phyloP scores from a whole-genome alignment of 2,888 invertebrate species.

The Leptinotarsa haldemani region DNA sequence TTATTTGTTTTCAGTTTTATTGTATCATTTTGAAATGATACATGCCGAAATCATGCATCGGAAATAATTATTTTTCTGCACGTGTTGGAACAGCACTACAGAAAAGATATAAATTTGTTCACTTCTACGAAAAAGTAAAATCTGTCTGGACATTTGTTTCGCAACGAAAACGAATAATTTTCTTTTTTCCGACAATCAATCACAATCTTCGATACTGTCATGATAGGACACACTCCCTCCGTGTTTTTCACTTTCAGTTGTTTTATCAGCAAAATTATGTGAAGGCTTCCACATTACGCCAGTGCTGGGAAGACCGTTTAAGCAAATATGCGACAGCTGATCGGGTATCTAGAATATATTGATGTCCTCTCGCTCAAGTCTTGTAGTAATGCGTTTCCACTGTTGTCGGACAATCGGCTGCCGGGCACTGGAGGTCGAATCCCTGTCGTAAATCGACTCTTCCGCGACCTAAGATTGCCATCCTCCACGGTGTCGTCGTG shows the following conservation, averaged over 20 bases:
- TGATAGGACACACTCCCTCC: conserved; percentile 47
- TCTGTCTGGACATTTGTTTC: neutral
- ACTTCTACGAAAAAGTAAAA: neutral
- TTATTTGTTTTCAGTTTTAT: too few relatives aligned
- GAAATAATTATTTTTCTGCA: neutral
- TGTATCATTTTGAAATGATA: too few relatives aligned
- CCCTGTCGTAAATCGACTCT: conserved; percentile 49
- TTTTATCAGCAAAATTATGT: conserved; percentile 59
- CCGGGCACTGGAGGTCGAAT: conserved; percentile 55
- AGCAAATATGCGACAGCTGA: conserved; percentile 65
- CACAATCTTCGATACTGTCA: conserved; percentile 34
- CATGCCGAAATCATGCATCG: neutral
- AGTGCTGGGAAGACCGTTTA: conserved; percentile 61
- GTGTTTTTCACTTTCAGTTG: conserved; percentile 48
- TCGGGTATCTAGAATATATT: conserved; percentile 63
- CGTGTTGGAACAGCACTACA: neutral
- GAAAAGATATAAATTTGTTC: neutral
- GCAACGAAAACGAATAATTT: conserved; percentile 6
- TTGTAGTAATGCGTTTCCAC: conserved; percentile 62
- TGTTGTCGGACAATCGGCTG: conserved; percentile 63
- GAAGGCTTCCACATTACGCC: conserved; percentile 65
- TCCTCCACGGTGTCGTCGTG: conserved; percentile 53
- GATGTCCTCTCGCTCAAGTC: conserved; percentile 61
- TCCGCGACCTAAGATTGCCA: conserved; percentile 49
- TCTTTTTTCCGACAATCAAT: conserved; percentile 21